Evolutionary conservation across 2,113 vertebrate species (phyloP).

Genomic region (Oenanthe melanoleuca): DNA sequence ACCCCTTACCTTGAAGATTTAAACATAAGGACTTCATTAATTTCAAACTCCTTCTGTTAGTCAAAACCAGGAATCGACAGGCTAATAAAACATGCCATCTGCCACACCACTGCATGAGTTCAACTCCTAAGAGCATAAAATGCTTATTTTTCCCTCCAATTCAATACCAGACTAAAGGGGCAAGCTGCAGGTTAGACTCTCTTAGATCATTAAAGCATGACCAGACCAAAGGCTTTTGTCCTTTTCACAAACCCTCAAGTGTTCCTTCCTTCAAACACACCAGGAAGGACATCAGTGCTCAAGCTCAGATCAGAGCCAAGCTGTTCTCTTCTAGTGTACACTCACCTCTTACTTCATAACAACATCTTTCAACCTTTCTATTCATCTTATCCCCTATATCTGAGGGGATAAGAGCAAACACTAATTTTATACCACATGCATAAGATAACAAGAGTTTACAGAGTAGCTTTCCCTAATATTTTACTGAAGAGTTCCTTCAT

Average conservation of each 20-base stretch:
- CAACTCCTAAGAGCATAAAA: not conserved
- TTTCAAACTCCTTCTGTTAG: not conserved
- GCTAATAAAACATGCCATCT: not conserved
- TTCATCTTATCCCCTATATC: not conserved
- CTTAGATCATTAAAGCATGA: not conserved
- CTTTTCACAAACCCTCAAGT: not conserved
- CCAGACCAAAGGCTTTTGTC: not conserved
- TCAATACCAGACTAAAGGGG: not conserved
- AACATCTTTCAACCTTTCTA: not conserved
- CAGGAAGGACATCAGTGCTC: fast-evolving
- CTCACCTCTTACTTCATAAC: not conserved
- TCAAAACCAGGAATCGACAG: not conserved
- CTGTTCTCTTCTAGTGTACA: not conserved
- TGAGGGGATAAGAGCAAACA: fast-evolving
- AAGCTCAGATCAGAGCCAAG: not conserved
- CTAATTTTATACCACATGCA: not conserved
- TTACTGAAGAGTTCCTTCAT: not conserved
- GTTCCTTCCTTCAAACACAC: not conserved
- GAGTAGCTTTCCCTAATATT: not conserved
- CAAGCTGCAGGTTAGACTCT: not conserved
- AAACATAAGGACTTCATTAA: not conserved
- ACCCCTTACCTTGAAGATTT: not conserved
- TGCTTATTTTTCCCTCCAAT: not conserved
- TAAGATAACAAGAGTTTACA: not conserved
- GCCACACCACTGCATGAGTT: fast-evolving